Evolutionary conservation across 2,888 invertebrate species (phyloP).

Genomic region (Hirtodrosophila duncani): DNA sequence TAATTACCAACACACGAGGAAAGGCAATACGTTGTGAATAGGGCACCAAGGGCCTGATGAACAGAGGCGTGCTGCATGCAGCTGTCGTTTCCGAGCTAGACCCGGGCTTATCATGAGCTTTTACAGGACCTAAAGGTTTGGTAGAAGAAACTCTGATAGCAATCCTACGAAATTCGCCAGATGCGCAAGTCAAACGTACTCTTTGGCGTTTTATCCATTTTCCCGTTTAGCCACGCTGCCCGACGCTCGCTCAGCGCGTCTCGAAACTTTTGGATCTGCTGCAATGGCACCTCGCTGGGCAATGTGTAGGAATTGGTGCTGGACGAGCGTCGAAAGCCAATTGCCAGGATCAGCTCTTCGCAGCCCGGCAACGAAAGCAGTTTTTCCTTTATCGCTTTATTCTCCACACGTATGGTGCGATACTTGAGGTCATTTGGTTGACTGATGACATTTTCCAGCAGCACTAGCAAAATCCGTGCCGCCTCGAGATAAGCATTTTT

Average conservation of each 20-base stretch:
- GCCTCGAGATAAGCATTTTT: constrained; percentile 74
- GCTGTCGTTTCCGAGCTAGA: constrained; percentile 6
- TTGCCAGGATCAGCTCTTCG: constrained; percentile 69
- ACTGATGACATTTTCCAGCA: constrained; percentile 76
- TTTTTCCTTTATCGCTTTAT: constrained; percentile 76
- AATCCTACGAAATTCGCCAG: background rate
- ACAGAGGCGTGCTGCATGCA: constrained; percentile 35
- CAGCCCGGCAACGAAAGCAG: constrained; percentile 71
- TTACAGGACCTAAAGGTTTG: constrained; percentile 36
- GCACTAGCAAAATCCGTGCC: constrained; percentile 73
- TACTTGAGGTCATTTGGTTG: constrained; percentile 76
- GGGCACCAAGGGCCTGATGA: constrained; percentile 62
- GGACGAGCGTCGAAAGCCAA: constrained; percentile 69
- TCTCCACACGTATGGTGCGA: constrained; percentile 75
- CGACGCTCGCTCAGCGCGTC: constrained; percentile 67
- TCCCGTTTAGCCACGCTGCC: constrained; percentile 59
- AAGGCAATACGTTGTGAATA: constrained; percentile 76
- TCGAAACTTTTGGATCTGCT: constrained; percentile 72
- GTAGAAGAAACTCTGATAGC: no score
- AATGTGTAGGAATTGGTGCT: constrained; percentile 59
- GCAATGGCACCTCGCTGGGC: constrained; percentile 68
- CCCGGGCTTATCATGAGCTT: constrained; percentile 12
- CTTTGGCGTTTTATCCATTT: constrained; percentile 28
- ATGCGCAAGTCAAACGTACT: constrained; percentile 18
- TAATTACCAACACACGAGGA: constrained; percentile 79